phyloP scores from a whole-genome alignment of 2,888 invertebrate genomes.

The Lithophane ornitopus region DNA sequence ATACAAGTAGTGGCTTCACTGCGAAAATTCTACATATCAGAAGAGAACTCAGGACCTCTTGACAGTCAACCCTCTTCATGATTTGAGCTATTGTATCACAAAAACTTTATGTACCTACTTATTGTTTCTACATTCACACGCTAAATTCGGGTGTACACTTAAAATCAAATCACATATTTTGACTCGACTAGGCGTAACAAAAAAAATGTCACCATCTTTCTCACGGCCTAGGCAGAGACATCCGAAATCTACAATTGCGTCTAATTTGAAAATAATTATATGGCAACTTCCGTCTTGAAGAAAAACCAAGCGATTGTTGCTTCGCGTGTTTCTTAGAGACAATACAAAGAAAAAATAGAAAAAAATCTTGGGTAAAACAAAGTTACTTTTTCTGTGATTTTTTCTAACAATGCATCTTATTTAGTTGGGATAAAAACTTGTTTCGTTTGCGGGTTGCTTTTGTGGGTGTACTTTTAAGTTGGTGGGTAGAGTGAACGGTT shows the following conservation, averaged over 20 bases:
- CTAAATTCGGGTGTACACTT: constrained; percentile 56
- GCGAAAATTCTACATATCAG: neutral
- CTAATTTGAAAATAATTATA: constrained; percentile 89
- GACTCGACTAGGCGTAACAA: constrained; percentile 58
- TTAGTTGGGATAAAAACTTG: constrained; percentile 33
- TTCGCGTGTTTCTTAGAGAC: constrained; percentile 85
- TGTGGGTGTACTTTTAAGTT: constrained; percentile 22
- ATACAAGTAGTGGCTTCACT: neutral
- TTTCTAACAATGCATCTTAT: constrained; percentile 52
- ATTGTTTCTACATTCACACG: constrained; percentile 65
- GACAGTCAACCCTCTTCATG: neutral
- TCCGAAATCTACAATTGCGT: constrained; percentile 81
- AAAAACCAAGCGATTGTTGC: constrained; percentile 84
- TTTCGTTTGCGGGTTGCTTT: constrained; percentile 42
- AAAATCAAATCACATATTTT: constrained; percentile 64
- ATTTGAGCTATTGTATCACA: constrained; percentile 11
- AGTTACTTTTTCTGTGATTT: constrained; percentile 57
- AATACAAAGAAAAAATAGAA: constrained; percentile 78
- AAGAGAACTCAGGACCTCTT: neutral
- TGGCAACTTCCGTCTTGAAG: constrained; percentile 82
- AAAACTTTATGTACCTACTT: constrained; percentile 11
- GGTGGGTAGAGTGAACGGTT: constrained; percentile 47
- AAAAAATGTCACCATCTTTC: constrained; percentile 71
- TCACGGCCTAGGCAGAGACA: constrained; percentile 71
- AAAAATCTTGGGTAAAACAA: constrained; percentile 66